Conservation (phyloP, 2,888 invertebrate species). For the Drosophila anomelani region DNA sequence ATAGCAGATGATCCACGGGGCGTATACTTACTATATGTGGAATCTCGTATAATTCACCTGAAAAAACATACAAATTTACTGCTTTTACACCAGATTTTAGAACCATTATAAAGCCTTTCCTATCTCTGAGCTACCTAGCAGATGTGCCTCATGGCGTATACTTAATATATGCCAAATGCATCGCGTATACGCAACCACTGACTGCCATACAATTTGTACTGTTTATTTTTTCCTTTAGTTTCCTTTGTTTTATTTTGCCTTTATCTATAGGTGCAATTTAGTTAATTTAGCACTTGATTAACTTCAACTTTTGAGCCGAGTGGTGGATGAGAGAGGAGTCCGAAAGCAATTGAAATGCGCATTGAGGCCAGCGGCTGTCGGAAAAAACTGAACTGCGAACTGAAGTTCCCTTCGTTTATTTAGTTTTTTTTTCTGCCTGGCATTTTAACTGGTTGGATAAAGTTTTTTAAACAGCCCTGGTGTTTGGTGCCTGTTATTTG, state of each 20-base stretch:
- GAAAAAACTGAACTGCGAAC: constrained; percentile 64
- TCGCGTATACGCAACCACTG: constrained; percentile 56
- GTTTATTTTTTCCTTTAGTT: neutral
- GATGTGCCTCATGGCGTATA: constrained; percentile 22
- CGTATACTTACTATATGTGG: neutral
- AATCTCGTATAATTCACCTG: no score
- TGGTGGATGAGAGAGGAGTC: constrained; percentile 29
- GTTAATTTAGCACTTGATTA: constrained; percentile 77
- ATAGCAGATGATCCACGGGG: neutral
- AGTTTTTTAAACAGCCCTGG: constrained; percentile 66
- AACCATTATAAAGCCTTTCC: neutral
- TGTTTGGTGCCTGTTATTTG: constrained; percentile 69
- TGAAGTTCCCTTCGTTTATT: constrained; percentile 35
- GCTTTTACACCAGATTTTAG: neutral
- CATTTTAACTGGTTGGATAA: constrained; percentile 45
- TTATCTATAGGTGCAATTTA: constrained; percentile 67
- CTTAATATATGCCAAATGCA: constrained; percentile 50
- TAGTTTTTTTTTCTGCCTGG: constrained; percentile 42
- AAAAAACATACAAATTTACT: neutral
- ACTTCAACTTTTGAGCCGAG: constrained; percentile 56
- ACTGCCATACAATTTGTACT: constrained; percentile 51
- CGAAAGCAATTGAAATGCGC: constrained; percentile 72
- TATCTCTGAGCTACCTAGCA: neutral
- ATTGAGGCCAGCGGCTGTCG: constrained; percentile 70
- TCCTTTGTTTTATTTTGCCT: neutral